Percentiles rank a stretch among this genome's conserved stretches.
Evolutionary conservation across 2,797 vertebrate genomes (phyloP).

Genomic region (Alectoris magna): DNA sequence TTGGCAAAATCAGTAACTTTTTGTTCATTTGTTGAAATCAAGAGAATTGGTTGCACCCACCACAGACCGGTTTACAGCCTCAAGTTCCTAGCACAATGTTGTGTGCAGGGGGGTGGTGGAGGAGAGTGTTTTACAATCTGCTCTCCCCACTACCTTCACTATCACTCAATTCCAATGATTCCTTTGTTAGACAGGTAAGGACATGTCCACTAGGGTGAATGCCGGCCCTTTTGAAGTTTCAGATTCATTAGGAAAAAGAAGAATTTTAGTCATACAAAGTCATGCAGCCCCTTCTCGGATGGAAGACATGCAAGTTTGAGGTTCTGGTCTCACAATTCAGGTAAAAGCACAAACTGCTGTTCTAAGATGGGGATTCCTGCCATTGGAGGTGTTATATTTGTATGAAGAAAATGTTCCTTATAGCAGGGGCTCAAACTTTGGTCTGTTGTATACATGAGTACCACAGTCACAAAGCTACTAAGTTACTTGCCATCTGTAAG

Average conservation of each 20-base stretch:
- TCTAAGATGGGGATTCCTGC: not conserved
- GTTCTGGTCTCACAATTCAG: not conserved
- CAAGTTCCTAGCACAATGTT: not conserved
- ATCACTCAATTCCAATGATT: not conserved
- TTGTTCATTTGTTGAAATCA: slow-evolving; percentile 34
- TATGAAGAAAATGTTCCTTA: not conserved
- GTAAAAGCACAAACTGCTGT: not conserved
- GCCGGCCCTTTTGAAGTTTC: not conserved
- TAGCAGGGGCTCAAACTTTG: not conserved
- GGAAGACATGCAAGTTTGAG: not conserved
- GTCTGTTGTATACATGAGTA: not conserved
- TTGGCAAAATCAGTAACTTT: slow-evolving; percentile 10
- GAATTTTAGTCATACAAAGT: not conserved
- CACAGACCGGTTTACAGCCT: not conserved
- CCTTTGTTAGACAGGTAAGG: not conserved
- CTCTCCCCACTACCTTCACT: not conserved
- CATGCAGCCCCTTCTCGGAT: not conserved
- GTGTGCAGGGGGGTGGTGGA: too few relatives aligned
- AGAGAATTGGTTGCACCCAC: not conserved
- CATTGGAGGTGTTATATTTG: not conserved
- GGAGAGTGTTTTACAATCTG: not conserved
- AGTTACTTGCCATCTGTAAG: not conserved
- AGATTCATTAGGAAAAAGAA: not conserved
- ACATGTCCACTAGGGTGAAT: not conserved
- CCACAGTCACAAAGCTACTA: not conserved